Conservation (phyloP, 1,140 invertebrate species). For the Bombus waltoni region DNA sequence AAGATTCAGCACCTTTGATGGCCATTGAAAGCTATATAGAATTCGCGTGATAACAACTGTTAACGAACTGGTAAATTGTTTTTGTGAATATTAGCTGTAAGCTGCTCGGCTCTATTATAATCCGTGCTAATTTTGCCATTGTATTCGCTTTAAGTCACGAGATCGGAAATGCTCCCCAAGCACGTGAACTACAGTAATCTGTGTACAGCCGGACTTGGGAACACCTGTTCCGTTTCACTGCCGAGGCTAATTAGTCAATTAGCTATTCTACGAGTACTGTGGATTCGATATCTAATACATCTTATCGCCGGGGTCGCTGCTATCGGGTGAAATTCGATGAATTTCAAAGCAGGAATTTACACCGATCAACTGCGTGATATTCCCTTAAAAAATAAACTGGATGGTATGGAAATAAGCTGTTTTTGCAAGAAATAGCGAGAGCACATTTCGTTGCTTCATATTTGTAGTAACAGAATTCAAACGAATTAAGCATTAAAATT, state of each 20-base stretch:
- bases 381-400: too few relatives aligned
- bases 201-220: slow-evolving; percentile 65
- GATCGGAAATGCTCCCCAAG: slow-evolving; percentile 63
- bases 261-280: slow-evolving; percentile 49
- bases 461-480: too few relatives aligned
- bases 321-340: neutral
- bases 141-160: slow-evolving; percentile 67
- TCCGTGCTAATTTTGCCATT: slow-evolving; percentile 70
- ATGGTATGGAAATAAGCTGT: too few relatives aligned
- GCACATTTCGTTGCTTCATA: too few relatives aligned
- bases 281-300: neutral
- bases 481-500: too few relatives aligned
- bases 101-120: slow-evolving; percentile 59
- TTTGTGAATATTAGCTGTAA: slow-evolving; percentile 40
- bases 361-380: too few relatives aligned
- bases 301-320: neutral
- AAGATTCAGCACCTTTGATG: neutral
- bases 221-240: slow-evolving; percentile 74
- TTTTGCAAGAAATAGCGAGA: too few relatives aligned
- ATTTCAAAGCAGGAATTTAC: neutral
- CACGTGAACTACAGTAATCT: slow-evolving; percentile 72
- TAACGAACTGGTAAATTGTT: slow-evolving; percentile 59
- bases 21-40: neutral
- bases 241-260: slow-evolving; percentile 72
- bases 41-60: neutral